A percentile compares a stretch with the other conserved stretches of the same genome.
phyloP scores from a whole-genome alignment of 2,113 vertebrate genomes.

The Archilochus colubris region DNA sequence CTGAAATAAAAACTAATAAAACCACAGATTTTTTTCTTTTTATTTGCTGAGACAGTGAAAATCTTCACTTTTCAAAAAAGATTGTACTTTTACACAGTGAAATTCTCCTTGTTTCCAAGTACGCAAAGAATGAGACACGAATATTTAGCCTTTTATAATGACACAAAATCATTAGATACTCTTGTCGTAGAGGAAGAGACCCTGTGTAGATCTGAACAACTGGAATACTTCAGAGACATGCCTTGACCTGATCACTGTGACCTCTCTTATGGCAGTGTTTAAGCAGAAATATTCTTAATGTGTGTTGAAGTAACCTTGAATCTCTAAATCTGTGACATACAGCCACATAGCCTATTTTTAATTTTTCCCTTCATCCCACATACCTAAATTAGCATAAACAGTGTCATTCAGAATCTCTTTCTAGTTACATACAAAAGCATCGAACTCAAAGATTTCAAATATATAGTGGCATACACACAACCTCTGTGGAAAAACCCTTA shows the following conservation, averaged over 20 bases:
- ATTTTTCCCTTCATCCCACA: slow-evolving; percentile 16
- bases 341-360: not conserved
- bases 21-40: not conserved
- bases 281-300: not conserved
- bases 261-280: not conserved
- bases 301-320: slow-evolving; percentile 48
- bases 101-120: not conserved
- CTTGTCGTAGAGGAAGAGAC: not conserved
- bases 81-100: not conserved
- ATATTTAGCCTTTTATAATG: not conserved
- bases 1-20: not conserved
- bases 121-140: not conserved
- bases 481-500: not conserved
- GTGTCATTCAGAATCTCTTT: not conserved
- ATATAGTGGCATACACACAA: not conserved
- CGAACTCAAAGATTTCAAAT: not conserved
- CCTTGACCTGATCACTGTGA: not conserved
- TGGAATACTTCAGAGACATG: not conserved
- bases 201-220: not conserved
- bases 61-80: not conserved
- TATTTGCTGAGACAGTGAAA: not conserved
- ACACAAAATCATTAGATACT: not conserved
- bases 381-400: slow-evolving; percentile 36
- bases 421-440: not conserved
- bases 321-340: not conserved